Percentiles rank a stretch among this genome's conserved stretches.
These are phyloP conservation scores for Periphyllus acericola DNA, from an alignment of 2,888 invertebrate genomes.

Conservation along the genomic window DNA sequence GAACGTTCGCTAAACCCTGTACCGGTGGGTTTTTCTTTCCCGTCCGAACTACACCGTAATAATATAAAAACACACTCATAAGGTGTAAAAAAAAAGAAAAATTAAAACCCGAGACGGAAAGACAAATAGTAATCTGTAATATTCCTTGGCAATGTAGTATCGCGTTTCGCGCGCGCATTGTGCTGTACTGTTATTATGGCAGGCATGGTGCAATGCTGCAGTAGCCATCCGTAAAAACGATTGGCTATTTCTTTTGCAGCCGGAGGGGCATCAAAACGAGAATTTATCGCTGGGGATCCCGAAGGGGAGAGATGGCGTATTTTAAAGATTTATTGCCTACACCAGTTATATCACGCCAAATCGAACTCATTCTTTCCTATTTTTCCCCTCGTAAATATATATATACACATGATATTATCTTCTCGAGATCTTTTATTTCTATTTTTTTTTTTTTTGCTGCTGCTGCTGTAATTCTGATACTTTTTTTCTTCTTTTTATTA, in stretches of 20 bases:
- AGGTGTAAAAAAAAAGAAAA: background rate
- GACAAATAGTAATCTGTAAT: background rate
- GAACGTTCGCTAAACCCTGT: constrained; percentile 44
- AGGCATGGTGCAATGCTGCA: background rate
- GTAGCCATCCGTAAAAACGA: constrained; percentile 59
- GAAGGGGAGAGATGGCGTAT: constrained; percentile 61
- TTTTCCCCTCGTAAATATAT: background rate
- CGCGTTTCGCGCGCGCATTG: constrained; percentile 11
- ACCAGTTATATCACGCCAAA: constrained; percentile 57
- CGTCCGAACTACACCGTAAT: background rate
- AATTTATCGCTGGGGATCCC: constrained; percentile 53
- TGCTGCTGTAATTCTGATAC: background rate
- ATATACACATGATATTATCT: background rate
- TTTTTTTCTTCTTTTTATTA: background rate
- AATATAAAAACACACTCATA: too few relatives aligned
- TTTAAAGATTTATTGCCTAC: constrained; percentile 60
- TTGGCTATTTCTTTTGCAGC: constrained; percentile 57
- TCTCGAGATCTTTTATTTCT: constrained; percentile 13
- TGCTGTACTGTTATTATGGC: background rate
- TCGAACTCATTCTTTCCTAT: constrained; percentile 59
- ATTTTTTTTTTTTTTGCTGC: background rate
- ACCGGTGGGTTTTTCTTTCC: background rate
- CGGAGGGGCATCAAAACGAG: constrained; percentile 56
- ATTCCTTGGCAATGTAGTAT: constrained; percentile 14
- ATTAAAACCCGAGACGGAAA: background rate